These are phyloP conservation scores for Augiades crinisus DNA, from an alignment of 2,888 invertebrate genomes.

Conservation along the genomic window DNA sequence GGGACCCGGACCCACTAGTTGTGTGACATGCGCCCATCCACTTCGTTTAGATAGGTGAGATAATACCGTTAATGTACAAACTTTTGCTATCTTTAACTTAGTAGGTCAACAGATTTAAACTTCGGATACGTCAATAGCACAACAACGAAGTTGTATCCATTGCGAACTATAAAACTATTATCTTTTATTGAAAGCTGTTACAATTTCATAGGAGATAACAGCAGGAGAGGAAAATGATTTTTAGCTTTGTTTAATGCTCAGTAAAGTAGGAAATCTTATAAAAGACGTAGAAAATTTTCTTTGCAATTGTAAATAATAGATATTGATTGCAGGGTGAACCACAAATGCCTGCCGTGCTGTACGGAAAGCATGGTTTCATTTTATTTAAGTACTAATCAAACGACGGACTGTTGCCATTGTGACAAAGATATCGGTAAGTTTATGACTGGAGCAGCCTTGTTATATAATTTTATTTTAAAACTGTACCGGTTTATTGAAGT, in stretches of 20 bases:
- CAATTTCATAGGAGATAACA: slow-evolving; percentile 12
- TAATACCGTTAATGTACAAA: slow-evolving; percentile 3
- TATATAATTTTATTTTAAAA: too few relatives aligned
- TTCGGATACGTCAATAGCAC: slow-evolving; percentile 14
- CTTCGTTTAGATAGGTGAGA: slow-evolving; percentile 84
- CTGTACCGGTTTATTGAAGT: too few relatives aligned
- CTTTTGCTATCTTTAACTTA: not conserved
- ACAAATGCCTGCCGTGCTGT: slow-evolving; percentile 89
- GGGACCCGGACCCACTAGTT: slow-evolving; percentile 86
- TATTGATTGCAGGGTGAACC: slow-evolving; percentile 80
- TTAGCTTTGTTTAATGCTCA: not conserved
- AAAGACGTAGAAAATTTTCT: not conserved
- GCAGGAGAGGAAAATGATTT: slow-evolving; percentile 1
- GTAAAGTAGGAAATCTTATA: not conserved
- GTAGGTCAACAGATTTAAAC: slow-evolving; percentile 16
- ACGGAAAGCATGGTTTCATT: slow-evolving; percentile 72
- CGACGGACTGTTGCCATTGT: slow-evolving; percentile 84
- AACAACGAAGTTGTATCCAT: slow-evolving; percentile 16
- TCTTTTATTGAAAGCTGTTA: slow-evolving; percentile 12
- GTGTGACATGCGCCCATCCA: slow-evolving; percentile 85
- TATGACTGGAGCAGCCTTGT: too few relatives aligned
- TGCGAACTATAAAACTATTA: slow-evolving; percentile 14
- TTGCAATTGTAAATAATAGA: slow-evolving; percentile 7
- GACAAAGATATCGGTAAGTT: slow-evolving; percentile 84
- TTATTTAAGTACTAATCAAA: slow-evolving; percentile 54